Evolutionary conservation across 2,797 vertebrate genomes (phyloP).

Genomic region (Poecilia velifera): DNA sequence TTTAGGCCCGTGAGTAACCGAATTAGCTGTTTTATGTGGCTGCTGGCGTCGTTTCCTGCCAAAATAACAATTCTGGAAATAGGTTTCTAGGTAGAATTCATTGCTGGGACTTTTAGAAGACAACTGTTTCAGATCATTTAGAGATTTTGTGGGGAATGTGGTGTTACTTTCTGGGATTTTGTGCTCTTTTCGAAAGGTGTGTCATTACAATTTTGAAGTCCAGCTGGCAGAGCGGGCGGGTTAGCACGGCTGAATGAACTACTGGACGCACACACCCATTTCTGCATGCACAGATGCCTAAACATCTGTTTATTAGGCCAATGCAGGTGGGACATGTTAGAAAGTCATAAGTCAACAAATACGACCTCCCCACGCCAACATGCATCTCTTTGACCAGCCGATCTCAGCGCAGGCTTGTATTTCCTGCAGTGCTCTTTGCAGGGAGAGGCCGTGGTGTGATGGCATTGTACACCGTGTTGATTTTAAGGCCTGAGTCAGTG

Average conservation of each 20-base stretch:
- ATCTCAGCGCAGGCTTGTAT: conserved; percentile 48
- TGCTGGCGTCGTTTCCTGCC: conserved; percentile 47
- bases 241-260: conserved; percentile 7
- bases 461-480: conserved; percentile 32
- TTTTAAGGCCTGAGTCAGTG: conserved; percentile 43
- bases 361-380: not conserved
- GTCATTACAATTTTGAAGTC: conserved; percentile 18
- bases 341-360: conserved; percentile 35
- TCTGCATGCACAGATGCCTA: conserved; percentile 25
- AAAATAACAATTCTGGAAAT: conserved; percentile 50
- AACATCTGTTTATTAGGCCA: conserved; percentile 16
- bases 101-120: conserved; percentile 37
- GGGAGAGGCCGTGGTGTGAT: conserved; percentile 10
- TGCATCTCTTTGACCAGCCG: conserved; percentile 18
- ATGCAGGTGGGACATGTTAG: conserved; percentile 39
- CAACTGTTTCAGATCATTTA: conserved; percentile 36
- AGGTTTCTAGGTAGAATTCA: conserved; percentile 29
- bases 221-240: not conserved
- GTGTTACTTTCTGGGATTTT: not conserved
- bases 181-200: not conserved
- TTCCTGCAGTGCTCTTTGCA: conserved; percentile 9
- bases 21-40: conserved; percentile 37
- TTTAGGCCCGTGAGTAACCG: conserved; percentile 25
- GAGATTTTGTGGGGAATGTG: not conserved
- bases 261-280: conserved; percentile 27